These are phyloP conservation scores for Microcebus lehilahytsara DNA, from an alignment of 2,113 vertebrate species.

Conservation along the genomic window DNA sequence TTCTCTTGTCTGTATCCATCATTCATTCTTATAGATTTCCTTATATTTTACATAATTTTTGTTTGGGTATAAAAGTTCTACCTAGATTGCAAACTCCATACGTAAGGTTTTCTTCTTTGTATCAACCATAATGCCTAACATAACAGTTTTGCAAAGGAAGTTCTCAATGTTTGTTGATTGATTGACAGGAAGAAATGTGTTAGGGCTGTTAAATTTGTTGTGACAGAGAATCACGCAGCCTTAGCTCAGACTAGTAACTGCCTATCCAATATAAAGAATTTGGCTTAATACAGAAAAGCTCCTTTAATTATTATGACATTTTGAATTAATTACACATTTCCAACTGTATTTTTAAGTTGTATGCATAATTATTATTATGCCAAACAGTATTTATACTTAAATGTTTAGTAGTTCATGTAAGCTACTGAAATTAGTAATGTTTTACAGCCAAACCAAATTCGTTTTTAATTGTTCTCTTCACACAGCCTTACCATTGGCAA, in stretches of 20 bases:
- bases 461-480: conserved; percentile 26
- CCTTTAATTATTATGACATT: conserved; percentile 66
- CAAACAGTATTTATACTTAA: conserved; percentile 57
- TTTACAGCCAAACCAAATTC: conserved; percentile 28
- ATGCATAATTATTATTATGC: conserved; percentile 46
- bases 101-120: conserved; percentile 24
- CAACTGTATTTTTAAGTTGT: conserved; percentile 44
- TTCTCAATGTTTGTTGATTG: conserved; percentile 60
- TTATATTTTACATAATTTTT: not conserved
- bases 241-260: conserved; percentile 41
- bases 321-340: conserved; percentile 66
- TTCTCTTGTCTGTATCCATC: not conserved
- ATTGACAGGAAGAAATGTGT: conserved; percentile 53
- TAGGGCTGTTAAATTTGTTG: conserved; percentile 58
- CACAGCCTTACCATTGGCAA: not conserved
- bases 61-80: not conserved
- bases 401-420: conserved; percentile 50
- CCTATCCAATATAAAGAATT: conserved; percentile 31
- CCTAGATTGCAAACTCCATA: not conserved
- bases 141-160: conserved; percentile 38
- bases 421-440: conserved; percentile 21
- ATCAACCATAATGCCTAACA: not conserved
- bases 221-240: conserved; percentile 49
- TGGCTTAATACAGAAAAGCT: conserved; percentile 40
- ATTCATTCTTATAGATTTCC: not conserved